A percentile compares a stretch with the other conserved stretches of the same genome.
Conservation (phyloP, 2,113 vertebrate genomes). For the Aplodontia rufa region DNA sequence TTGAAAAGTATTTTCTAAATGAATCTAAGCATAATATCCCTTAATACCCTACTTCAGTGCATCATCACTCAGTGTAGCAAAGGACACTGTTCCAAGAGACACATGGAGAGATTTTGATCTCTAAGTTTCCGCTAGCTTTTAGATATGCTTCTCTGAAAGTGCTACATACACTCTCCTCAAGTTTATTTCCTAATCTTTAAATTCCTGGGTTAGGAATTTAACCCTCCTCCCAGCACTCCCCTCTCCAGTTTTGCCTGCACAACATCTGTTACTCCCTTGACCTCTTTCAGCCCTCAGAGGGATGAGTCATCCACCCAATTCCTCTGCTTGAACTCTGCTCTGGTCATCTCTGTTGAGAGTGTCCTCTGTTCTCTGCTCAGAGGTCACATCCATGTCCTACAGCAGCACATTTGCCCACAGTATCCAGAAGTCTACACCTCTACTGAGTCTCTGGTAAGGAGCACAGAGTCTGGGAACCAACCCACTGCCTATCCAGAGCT, state of each 20-base stretch:
- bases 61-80: not conserved
- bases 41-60: not conserved
- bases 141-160: not conserved
- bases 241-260: not conserved
- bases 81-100: not conserved
- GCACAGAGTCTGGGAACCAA: not conserved
- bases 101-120: not conserved
- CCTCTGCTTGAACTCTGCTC: not conserved
- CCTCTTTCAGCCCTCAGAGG: not conserved
- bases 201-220: not conserved
- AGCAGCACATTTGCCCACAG: not conserved
- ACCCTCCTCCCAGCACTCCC: too few species aligned
- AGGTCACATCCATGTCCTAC: not conserved
- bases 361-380: not conserved
- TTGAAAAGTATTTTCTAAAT: not conserved
- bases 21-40: not conserved
- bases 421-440: not conserved
- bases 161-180: not conserved
- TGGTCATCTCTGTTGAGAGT: not conserved
- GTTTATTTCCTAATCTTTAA: not conserved
- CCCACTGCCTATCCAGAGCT: not conserved
- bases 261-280: not conserved
- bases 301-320: not conserved
- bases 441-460: not conserved
- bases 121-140: not conserved